Conservation (phyloP, 2,888 invertebrate genomes). For the Caenorhabditis macrosperma region DNA sequence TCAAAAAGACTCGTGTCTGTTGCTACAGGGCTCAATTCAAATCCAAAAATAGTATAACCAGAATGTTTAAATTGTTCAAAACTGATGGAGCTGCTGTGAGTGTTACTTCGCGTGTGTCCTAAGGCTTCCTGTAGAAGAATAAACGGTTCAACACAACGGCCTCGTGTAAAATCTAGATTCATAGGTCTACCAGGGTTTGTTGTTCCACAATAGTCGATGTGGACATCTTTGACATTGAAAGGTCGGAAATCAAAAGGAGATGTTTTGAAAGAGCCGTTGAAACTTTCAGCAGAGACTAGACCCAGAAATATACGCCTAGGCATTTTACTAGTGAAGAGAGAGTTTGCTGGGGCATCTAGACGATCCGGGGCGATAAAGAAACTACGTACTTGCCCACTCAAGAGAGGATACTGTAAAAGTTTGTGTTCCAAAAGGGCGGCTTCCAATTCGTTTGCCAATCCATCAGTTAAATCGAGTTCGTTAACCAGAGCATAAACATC, state of each 20-base stretch:
- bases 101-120: background rate
- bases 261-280: constrained; percentile 5
- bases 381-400: background rate
- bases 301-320: constrained; percentile 5
- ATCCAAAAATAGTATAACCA: constrained; percentile 21
- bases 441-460: constrained; percentile 5
- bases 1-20: constrained; percentile 1
- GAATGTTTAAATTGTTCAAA: background rate
- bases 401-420: background rate
- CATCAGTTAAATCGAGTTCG: constrained; percentile 19
- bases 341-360: constrained; percentile 4
- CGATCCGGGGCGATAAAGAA: constrained; percentile 9
- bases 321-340: constrained; percentile 14
- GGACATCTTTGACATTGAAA: background rate
- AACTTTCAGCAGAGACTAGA: background rate
- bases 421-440: constrained; percentile 5
- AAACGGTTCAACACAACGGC: constrained; percentile 1
- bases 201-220: constrained; percentile 13
- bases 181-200: constrained; percentile 5
- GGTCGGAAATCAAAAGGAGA: constrained; percentile 21
- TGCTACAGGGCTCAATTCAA: constrained; percentile 14
- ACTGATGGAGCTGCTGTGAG: background rate
- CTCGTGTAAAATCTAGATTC: constrained; percentile 1
- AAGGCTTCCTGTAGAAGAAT: constrained; percentile 4
- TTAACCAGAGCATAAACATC: constrained; percentile 27